Base-by-base conservation (phyloP, 2,797 vertebrate species). In the Arrhamphus sclerolepis region DNA sequence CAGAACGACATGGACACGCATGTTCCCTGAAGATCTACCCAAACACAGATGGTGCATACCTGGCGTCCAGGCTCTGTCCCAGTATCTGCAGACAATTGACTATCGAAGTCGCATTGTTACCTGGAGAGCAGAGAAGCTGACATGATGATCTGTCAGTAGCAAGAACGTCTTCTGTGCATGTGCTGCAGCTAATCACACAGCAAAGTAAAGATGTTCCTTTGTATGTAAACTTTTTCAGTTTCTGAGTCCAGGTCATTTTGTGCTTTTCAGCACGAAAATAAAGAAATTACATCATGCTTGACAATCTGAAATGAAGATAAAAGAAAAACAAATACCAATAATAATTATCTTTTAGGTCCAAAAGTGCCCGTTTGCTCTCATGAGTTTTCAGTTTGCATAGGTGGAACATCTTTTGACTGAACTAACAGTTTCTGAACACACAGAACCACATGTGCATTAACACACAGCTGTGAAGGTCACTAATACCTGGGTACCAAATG, bases 31-130 rank as follows among this genome's bases (percentile, higher is more conserved):
- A 42, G 5, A 42, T 7, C 1, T 7, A 7, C 17, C 28, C 8
- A 9, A 29, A 29, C 28, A 29, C n/a, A 29, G 28, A 9, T 29
- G 28, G 8, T 7, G 39, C 7, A 4, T 90, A 98, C 97, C 97
- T 96, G 0, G 96, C 95, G 83, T 98, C 97, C 80, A 98, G 91
- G 16, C 96, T 98, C 84, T 98, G 96, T 70, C 96, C 97, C 81
- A 98, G 83, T 70, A 98, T 98, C 80, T 98, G 97, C 70, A 98
- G 94, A 77, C 96, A 98, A 92, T 97, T 98, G 77, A 98, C 96
- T 17, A 98, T 98, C 47, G 97, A 98, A 1, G 94, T 94, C 24
- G 97, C 95, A 80, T 98, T 96, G 10, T 95, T 98, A 68, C 97
- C 96, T 98, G 72, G 65, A 77, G 48, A 75, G 38, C 9, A 77